Conservation (phyloP, 2,113 vertebrate species). For the Phaetusa simplex region DNA sequence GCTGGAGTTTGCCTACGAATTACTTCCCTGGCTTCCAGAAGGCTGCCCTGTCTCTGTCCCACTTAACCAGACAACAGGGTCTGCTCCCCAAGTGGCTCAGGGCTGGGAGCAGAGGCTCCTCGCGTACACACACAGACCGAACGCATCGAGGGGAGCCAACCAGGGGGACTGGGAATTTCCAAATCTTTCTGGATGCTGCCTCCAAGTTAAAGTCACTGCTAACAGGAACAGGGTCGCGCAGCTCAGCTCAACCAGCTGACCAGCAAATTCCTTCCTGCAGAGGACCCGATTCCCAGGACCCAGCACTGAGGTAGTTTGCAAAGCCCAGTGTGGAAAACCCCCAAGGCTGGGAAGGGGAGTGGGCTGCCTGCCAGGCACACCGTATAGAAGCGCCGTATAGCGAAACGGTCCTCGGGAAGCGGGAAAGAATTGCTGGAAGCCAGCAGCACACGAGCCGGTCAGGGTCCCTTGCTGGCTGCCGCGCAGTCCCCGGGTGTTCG, state of each 20-base stretch:
- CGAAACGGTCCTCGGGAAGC: not conserved
- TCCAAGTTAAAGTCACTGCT: not conserved
- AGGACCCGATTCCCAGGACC: not conserved
- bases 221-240: slow-evolving; percentile 13
- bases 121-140: rapidly evolving
- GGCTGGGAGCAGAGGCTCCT: not conserved
- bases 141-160: not conserved
- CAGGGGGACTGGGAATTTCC: slow-evolving; percentile 48
- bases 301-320: not conserved
- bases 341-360: not conserved
- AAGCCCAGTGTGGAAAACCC: slow-evolving; percentile 18
- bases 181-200: not conserved
- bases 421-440: slow-evolving; percentile 40
- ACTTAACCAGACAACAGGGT: not conserved
- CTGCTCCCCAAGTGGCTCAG: not conserved
- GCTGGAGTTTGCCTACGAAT: not conserved
- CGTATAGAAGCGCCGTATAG: not conserved
- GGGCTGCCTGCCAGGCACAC: not conserved
- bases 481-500: rapidly evolving
- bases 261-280: slow-evolving; percentile 50
- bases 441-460: not conserved
- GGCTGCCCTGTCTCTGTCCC: not conserved
- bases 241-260: not conserved
- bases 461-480: not conserved
- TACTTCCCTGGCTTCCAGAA: not conserved